Base-by-base conservation (phyloP, 2,888 invertebrate species). In the Hydraecia micacea region DNA sequence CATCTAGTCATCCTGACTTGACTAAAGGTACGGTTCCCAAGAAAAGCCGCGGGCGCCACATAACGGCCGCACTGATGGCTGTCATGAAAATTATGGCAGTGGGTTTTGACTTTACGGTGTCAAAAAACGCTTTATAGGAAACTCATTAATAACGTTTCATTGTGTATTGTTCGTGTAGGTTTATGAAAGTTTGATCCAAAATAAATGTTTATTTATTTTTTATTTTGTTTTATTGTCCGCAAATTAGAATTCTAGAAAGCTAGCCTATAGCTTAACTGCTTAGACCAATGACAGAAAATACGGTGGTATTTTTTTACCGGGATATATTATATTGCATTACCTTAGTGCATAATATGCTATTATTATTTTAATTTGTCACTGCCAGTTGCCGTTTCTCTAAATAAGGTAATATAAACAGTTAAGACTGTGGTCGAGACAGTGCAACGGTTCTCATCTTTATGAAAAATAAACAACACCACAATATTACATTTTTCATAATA, bases 391-490 rank as follows among this genome's bases (percentile, higher is more conserved):
- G 11, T 55, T 75, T 66, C 15, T 72, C 18, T 36, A 46, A 73
- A 42, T 46, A 69, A 49, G 36, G 21, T 55, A 32, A 66, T 72
- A 72, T 67, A 79, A 69, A 60, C 52, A 73, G 32, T 65, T 39
- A 39, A 39, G 46, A 42, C 49, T 28, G 18, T 25, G n/a, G 28
- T 21, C 15, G 58, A 75, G 75, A 72, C 66, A 46, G 28, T 79
- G 75, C 75, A 66, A 28, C 42, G 36, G 32, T 36, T 52, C 15
- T 21, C 73, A 15, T 58, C 62, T 67, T 66, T 46, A 80, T 73
- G 70, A 80, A 84, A 79, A 83, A 75, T 70, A 79, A 66, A 75
- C 65, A 83, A 67, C 42, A 49, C 55, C 52, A 58, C 18, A 84
- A 73, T 73, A 76, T 80, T 63, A 60, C 70, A 36, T 36, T 80